Evolutionary conservation across 2,888 invertebrate genomes (phyloP).

Genomic region (Ypsolopha sequella): DNA sequence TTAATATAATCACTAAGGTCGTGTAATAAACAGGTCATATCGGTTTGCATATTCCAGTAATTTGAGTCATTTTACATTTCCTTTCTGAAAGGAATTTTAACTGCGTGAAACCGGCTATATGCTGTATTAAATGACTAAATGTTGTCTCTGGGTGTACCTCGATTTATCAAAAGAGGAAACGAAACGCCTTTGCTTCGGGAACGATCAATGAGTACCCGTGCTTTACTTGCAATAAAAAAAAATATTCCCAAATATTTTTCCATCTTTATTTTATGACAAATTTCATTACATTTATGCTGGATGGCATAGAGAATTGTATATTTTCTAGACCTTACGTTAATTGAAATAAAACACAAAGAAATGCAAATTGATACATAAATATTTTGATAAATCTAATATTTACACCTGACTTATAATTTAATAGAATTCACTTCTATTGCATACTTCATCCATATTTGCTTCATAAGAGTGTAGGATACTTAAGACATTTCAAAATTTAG

Average conservation of each 20-base stretch:
- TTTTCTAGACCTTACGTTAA: background rate
- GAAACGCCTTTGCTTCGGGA: background rate
- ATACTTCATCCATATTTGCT: background rate
- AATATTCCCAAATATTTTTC: background rate
- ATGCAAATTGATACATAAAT: background rate
- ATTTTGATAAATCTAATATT: conserved; percentile 1
- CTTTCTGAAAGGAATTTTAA: no score
- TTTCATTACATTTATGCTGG: conserved; percentile 16
- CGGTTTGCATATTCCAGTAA: no score
- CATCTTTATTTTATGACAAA: conserved; percentile 35
- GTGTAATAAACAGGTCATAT: no score
- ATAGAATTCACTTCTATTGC: background rate
- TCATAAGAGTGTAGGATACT: background rate
- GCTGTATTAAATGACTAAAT: background rate
- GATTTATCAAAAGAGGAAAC: background rate
- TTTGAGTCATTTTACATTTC: no score
- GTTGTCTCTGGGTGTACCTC: background rate
- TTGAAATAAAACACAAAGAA: background rate
- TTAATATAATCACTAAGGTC: no score
- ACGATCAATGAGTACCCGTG: no score
- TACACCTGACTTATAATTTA: conserved; percentile 2
- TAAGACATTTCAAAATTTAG: background rate
- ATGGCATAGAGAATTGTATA: conserved; percentile 22
- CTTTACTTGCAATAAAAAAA: background rate
- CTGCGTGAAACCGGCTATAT: no score